A percentile compares a stretch with the other conserved stretches of the same genome.
These are phyloP conservation scores for Pachyrhynchus sulphureomaculatus DNA, from an alignment of 1,140 invertebrate genomes.

Conservation along the genomic window DNA sequence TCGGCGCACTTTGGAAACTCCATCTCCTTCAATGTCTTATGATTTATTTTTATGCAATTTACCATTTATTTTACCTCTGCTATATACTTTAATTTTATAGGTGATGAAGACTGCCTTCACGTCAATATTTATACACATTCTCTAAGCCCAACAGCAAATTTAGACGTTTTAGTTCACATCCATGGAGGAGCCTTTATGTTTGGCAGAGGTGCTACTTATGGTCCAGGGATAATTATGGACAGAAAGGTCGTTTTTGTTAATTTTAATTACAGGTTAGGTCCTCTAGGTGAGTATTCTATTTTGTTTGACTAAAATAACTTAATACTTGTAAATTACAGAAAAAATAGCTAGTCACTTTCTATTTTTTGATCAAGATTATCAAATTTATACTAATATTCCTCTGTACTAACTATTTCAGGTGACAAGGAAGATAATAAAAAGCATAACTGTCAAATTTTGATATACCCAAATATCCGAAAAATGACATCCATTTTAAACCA, in stretches of 20 bases:
- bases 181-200: slow-evolving; percentile 63
- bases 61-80: neutral
- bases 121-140: slow-evolving; percentile 56
- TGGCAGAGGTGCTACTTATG: slow-evolving; percentile 52
- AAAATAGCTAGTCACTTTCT: too few relatives aligned
- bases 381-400: too few relatives aligned
- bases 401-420: too few relatives aligned
- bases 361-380: too few relatives aligned
- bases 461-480: too few relatives aligned
- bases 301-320: too few relatives aligned
- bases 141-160: slow-evolving; percentile 15
- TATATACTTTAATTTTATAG: slow-evolving; percentile 33
- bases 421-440: too few relatives aligned
- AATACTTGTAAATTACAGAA: too few relatives aligned
- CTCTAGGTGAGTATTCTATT: slow-evolving; percentile 52
- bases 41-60: neutral
- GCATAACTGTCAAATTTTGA: too few relatives aligned
- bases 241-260: slow-evolving; percentile 63
- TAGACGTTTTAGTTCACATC: slow-evolving; percentile 59
- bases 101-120: slow-evolving; percentile 59
- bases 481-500: too few relatives aligned
- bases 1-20: too few relatives aligned
- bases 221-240: slow-evolving; percentile 60
- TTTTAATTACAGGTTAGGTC: slow-evolving; percentile 65
- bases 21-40: too few relatives aligned